Conservation (phyloP, 2,113 vertebrate species). For the Silurus glanis region DNA sequence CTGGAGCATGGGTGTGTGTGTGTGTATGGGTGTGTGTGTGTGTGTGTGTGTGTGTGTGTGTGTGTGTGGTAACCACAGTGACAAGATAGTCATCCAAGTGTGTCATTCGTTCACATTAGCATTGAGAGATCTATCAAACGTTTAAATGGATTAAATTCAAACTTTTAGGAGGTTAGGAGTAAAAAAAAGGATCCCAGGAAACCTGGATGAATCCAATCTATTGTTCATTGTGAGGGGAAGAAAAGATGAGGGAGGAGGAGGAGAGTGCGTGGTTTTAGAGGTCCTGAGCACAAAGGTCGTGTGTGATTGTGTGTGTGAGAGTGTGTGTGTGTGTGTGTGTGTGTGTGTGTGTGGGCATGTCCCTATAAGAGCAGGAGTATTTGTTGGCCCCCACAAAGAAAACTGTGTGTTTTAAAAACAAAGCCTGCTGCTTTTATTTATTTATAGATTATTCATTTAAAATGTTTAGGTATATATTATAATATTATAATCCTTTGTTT, state of each 20-base stretch:
- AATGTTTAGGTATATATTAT: not conserved
- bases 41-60: too few species aligned
- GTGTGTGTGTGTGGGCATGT: not conserved
- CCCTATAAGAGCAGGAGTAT: not conserved
- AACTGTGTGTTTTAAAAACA: not conserved
- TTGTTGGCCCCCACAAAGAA: not conserved
- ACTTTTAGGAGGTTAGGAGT: not conserved
- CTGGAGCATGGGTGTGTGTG: not conserved
- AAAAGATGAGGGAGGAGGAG: not conserved
- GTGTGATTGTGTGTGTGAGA: conserved; percentile 58
- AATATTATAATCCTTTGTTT: not conserved
- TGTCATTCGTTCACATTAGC: not conserved
- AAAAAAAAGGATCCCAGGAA: not conserved
- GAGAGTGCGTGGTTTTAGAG: conserved; percentile 25
- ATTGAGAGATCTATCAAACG: not conserved
- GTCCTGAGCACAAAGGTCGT: conserved; percentile 66
- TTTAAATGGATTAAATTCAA: not conserved
- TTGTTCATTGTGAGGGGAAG: not conserved
- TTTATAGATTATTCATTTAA: not conserved
- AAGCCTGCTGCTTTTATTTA: not conserved
- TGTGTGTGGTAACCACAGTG: not conserved
- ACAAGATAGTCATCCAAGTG: not conserved
- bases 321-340: not conserved
- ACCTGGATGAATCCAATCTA: conserved; percentile 1
- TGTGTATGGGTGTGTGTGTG: too few species aligned